Evolutionary conservation across 53 echinoderm and acorn worm species (phyloP).

Genomic region (Paracentrotus lividus): DNA sequence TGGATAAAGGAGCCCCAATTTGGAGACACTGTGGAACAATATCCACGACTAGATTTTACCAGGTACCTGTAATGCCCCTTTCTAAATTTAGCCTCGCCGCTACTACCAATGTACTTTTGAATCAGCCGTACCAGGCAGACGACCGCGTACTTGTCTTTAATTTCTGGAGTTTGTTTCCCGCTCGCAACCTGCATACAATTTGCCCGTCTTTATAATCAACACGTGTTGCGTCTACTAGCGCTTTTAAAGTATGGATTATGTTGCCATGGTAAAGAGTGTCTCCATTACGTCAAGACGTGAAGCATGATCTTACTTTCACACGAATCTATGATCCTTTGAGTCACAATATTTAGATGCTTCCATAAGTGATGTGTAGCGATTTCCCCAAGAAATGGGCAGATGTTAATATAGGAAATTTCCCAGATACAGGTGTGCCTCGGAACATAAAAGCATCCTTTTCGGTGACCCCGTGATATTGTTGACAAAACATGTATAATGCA

Average conservation of each 20-base stretch:
- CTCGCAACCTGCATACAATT: constrained; percentile 54
- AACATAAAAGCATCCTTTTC: background rate
- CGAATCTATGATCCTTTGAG: background rate
- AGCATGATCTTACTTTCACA: background rate
- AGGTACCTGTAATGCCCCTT: background rate
- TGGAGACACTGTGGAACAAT: constrained; percentile 15
- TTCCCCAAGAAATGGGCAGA: background rate
- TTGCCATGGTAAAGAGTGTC: constrained; percentile 24
- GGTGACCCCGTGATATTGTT: background rate
- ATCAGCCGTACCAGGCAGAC: background rate
- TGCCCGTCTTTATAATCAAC: constrained; percentile 54
- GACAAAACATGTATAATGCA: background rate
- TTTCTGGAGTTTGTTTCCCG: background rate
- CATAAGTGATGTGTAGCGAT: background rate
- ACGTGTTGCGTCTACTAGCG: constrained; percentile 26
- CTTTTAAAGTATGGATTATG: constrained; percentile 37
- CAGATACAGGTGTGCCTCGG: background rate
- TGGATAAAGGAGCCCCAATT: constrained; percentile 38
- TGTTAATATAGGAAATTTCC: background rate
- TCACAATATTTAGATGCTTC: background rate
- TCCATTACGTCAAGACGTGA: constrained; percentile 41
- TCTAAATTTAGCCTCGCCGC: constrained; percentile 54
- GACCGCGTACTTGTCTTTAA: background rate
- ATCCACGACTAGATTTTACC: constrained; percentile 14
- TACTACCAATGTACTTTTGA: constrained; percentile 40